Conservation (phyloP, 2,888 invertebrate genomes). For the Cistogaster globosa region DNA sequence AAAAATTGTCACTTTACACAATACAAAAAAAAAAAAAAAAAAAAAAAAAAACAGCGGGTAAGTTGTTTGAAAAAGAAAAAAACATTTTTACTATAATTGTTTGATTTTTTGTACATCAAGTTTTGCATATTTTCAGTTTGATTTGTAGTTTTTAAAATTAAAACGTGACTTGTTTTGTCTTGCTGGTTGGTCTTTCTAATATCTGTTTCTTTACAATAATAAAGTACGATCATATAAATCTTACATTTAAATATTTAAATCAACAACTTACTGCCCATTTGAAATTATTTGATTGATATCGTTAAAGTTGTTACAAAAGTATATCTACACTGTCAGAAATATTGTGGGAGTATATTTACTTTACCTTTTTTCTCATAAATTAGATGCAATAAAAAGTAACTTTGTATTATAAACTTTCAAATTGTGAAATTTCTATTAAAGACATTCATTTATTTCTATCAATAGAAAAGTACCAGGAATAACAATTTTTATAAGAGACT, state of each 20-base stretch:
- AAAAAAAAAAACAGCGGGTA: constrained; percentile 3
- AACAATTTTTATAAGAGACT: no score
- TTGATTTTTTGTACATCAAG: constrained; percentile 41
- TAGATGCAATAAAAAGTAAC: no score
- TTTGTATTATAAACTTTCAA: no score
- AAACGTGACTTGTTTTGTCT: constrained; percentile 54
- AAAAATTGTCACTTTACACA: constrained; percentile 48
- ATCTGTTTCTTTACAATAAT: neutral
- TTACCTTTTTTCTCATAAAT: no score
- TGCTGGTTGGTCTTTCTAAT: constrained; percentile 7
- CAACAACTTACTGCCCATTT: constrained; percentile 18
- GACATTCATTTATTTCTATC: no score
- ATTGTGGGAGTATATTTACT: neutral
- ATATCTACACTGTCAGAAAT: constrained; percentile 9
- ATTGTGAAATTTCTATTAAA: no score
- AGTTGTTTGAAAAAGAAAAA: constrained; percentile 20
- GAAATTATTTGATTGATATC: neutral
- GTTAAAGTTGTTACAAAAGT: neutral
- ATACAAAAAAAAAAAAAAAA: constrained; percentile 2
- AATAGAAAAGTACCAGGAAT: no score
- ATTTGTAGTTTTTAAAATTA: constrained; percentile 16
- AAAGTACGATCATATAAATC: neutral
- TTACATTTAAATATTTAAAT: constrained; percentile 41
- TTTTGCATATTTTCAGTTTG: constrained; percentile 30
- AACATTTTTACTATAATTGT: constrained; percentile 46